phyloP scores from a whole-genome alignment of 2,888 invertebrate species.

The Aleiodes testaceus region DNA sequence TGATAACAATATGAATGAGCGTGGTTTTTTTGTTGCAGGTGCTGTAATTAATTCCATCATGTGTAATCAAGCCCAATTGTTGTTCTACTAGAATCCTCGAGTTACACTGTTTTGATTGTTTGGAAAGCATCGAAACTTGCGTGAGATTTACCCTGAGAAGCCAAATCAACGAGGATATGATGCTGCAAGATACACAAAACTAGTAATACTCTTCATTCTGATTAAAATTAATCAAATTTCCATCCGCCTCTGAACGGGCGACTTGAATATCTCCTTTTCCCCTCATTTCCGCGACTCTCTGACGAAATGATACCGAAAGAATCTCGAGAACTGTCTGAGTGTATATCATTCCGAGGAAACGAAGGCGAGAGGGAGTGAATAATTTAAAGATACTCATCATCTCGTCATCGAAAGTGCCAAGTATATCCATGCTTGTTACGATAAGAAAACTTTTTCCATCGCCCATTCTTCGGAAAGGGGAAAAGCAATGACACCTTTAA shows the following conservation, averaged over 20 bases:
- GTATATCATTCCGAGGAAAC: background rate
- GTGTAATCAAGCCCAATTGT: background rate
- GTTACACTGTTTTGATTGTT: slow-evolving; percentile 77
- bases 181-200: background rate
- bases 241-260: background rate
- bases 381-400: slow-evolving; percentile 50
- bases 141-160: slow-evolving; percentile 80
- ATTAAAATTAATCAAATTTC: background rate
- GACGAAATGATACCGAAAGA: background rate
- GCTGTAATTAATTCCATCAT: background rate
- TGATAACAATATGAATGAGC: too few species aligned
- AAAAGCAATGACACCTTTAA: slow-evolving; percentile 80
- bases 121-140: slow-evolving; percentile 78
- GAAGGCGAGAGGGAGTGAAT: background rate
- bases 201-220: too few species aligned
- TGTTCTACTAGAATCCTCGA: background rate
- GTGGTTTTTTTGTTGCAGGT: background rate
- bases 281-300: background rate
- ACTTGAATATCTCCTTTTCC: background rate
- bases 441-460: slow-evolving; percentile 79
- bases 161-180: slow-evolving; percentile 66
- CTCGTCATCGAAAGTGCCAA: slow-evolving; percentile 59
- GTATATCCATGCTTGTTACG: slow-evolving; percentile 59
- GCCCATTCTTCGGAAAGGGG: slow-evolving; percentile 80
- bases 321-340: slow-evolving; percentile 51